These are phyloP conservation scores for Drosophila neocordata DNA, from an alignment of 1,140 invertebrate species.

Conservation along the genomic window DNA sequence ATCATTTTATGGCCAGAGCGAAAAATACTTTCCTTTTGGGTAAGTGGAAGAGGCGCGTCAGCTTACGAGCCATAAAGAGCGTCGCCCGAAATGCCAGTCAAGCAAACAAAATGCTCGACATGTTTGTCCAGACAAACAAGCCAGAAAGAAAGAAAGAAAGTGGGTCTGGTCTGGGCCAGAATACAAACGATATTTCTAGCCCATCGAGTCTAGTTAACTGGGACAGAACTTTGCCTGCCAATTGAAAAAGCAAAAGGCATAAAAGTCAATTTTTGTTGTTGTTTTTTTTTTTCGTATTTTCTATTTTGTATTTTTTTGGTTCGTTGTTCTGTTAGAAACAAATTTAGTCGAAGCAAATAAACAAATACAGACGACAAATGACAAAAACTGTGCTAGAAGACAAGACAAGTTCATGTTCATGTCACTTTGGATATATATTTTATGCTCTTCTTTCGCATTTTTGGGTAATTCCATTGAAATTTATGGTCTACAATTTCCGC, in stretches of 20 bases:
- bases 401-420: constrained; percentile 55
- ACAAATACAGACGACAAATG: constrained; percentile 56
- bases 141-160: constrained; percentile 52
- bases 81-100: constrained; percentile 44
- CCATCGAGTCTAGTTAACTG: constrained; percentile 60
- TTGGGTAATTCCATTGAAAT: constrained; percentile 46
- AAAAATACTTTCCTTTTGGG: constrained; percentile 22
- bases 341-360: constrained; percentile 60
- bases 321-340: constrained; percentile 23
- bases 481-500: constrained; percentile 41
- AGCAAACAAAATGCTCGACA: constrained; percentile 72
- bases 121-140: constrained; percentile 67
- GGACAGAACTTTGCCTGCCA: constrained; percentile 32
- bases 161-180: constrained; percentile 21
- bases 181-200: constrained; percentile 8
- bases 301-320: background rate
- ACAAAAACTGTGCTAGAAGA: constrained; percentile 28
- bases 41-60: constrained; percentile 29
- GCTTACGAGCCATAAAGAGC: constrained; percentile 53
- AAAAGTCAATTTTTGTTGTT: constrained; percentile 53
- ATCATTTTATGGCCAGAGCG: constrained; percentile 54
- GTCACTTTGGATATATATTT: constrained; percentile 28
- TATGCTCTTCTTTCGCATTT: constrained; percentile 16
- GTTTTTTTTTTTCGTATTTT: background rate
- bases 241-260: constrained; percentile 63